Percentiles rank a stretch among this genome's conserved stretches.
Evolutionary conservation across 2,113 vertebrate genomes (phyloP).

Genomic region (Tichodroma muraria): DNA sequence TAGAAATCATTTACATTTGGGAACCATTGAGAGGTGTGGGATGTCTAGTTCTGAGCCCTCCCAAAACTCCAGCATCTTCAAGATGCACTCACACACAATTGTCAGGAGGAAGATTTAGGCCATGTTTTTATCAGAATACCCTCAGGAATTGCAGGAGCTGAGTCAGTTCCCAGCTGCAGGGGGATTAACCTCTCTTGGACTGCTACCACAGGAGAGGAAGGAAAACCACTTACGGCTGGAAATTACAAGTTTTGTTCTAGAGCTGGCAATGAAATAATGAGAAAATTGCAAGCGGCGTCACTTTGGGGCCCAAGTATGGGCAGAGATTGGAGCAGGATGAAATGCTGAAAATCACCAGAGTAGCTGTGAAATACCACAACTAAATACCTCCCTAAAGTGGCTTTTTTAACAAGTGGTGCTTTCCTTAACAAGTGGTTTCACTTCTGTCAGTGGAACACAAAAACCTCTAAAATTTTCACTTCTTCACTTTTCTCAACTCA

Average conservation of each 20-base stretch:
- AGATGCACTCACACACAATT: not conserved
- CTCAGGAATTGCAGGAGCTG: not conserved
- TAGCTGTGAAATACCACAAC: fast-evolving
- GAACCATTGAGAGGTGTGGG: not conserved
- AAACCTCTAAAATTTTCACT: not conserved
- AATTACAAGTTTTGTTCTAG: not conserved
- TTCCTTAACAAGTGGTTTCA: not conserved
- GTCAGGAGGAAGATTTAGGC: not conserved
- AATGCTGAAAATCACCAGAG: not conserved
- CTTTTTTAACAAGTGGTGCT: not conserved
- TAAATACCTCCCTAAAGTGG: not conserved
- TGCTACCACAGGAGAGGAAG: not conserved
- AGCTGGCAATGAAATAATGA: not conserved
- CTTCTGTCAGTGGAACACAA: not conserved
- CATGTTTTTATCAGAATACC: not conserved
- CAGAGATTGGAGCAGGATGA: not conserved
- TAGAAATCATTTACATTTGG: not conserved
- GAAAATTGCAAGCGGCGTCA: not conserved
- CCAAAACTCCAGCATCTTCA: not conserved
- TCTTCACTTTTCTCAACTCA: not conserved
- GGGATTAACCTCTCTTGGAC: not conserved
- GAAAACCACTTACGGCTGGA: not conserved
- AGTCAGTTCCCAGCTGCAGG: not conserved
- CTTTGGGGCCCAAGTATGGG: not conserved
- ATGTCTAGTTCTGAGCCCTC: not conserved